Evolutionary conservation across 2,888 invertebrate genomes (phyloP).

Genomic region (Heliconius aoede): DNA sequence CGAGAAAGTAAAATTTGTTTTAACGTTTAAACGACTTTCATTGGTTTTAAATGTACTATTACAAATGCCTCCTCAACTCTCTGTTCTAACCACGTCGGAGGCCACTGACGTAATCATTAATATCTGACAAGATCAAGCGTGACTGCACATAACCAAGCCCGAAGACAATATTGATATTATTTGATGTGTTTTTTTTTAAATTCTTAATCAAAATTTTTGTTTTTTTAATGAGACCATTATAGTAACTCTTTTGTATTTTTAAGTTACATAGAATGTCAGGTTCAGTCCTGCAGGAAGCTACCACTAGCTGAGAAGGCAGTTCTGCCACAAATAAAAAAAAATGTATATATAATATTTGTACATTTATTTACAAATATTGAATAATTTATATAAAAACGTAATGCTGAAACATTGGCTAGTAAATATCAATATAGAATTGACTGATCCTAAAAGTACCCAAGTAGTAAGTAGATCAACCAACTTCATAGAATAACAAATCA

Average conservation of each 20-base stretch:
- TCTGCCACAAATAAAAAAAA: too few relatives aligned
- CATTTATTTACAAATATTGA: too few relatives aligned
- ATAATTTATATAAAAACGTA: background rate
- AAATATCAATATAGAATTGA: constrained; percentile 28
- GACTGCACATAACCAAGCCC: background rate
- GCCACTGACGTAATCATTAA: background rate
- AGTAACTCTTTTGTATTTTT: too few relatives aligned
- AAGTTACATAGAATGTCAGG: too few relatives aligned
- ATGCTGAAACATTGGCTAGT: constrained; percentile 7
- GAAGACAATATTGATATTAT: background rate
- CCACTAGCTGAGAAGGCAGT: too few relatives aligned
- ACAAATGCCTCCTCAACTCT: too few relatives aligned
- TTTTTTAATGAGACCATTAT: too few relatives aligned
- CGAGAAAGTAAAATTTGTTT: too few relatives aligned
- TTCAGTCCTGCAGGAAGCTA: too few relatives aligned
- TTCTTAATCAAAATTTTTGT: too few relatives aligned
- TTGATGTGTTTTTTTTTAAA: background rate
- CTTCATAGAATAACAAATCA: constrained; percentile 43
- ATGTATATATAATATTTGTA: too few relatives aligned
- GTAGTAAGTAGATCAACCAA: constrained; percentile 32
- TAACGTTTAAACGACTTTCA: background rate
- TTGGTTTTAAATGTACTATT: background rate
- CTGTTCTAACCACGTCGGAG: background rate
- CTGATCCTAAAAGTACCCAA: constrained; percentile 36
- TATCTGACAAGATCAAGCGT: background rate